These are phyloP conservation scores for Crypturellus tataupa DNA, from an alignment of 2,797 vertebrate species.

Conservation along the genomic window DNA sequence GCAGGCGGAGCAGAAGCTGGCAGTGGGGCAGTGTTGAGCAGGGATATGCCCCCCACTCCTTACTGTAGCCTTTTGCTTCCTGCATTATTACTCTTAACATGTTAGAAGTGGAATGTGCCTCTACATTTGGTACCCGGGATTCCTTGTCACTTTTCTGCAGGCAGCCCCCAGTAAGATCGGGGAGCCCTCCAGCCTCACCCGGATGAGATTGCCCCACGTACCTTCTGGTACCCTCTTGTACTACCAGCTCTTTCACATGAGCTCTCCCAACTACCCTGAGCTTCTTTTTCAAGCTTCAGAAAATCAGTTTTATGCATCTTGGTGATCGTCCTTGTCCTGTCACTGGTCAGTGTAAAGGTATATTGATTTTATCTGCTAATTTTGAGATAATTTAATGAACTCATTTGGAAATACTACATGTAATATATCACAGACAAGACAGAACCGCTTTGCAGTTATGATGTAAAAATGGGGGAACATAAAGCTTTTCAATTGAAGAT, in stretches of 20 bases:
- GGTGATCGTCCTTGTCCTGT: background rate
- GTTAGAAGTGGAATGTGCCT: background rate
- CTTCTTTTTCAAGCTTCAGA: background rate
- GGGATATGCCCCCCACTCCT: background rate
- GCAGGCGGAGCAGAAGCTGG: background rate
- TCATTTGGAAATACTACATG: background rate
- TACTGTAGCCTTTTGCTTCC: background rate
- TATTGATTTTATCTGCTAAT: background rate
- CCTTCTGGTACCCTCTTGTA: background rate
- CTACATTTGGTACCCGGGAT: background rate
- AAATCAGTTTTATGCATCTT: background rate
- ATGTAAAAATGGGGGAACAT: background rate
- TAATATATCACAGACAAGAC: background rate
- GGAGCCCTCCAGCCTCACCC: background rate
- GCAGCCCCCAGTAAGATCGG: background rate
- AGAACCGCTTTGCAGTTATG: background rate
- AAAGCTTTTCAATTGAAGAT: background rate
- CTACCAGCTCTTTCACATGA: background rate
- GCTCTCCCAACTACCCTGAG: background rate
- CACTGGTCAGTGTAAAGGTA: background rate
- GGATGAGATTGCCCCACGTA: background rate
- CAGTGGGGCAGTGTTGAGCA: fast-evolving
- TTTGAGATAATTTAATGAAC: background rate
- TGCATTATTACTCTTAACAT: fast-evolving
- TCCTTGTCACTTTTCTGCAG: background rate